phyloP scores from a whole-genome alignment of 2,888 invertebrate species.

The Linhomoeus sp. region DNA sequence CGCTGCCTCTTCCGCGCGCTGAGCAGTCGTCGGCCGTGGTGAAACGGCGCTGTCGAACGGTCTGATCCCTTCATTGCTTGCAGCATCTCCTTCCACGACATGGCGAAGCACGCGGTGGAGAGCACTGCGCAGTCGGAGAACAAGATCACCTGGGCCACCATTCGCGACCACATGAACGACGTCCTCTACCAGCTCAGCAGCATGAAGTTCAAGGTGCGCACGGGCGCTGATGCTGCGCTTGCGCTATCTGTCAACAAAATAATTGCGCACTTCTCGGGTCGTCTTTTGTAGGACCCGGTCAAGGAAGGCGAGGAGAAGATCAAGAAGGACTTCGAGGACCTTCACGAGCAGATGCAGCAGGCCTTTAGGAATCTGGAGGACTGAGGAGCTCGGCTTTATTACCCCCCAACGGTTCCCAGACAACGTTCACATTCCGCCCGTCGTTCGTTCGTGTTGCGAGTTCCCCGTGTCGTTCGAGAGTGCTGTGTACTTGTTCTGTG shows the following conservation, averaged over 20 bases:
- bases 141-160: conserved; percentile 92
- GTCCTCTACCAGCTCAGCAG: conserved; percentile 87
- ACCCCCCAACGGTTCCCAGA: too few relatives aligned
- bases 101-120: conserved; percentile 92
- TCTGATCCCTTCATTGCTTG: conserved; percentile 4
- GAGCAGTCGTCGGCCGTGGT: neutral
- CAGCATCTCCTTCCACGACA: conserved; percentile 78
- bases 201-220: conserved; percentile 87
- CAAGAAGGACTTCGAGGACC: conserved; percentile 83
- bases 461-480: too few relatives aligned
- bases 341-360: conserved; percentile 86
- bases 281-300: conserved; percentile 59
- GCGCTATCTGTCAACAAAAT: neutral
- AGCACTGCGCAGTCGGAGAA: conserved; percentile 95
- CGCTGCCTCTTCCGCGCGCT: neutral
- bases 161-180: conserved; percentile 86
- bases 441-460: too few relatives aligned
- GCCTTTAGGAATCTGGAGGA: conserved; percentile 97
- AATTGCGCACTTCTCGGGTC: neutral
- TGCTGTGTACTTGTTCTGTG: too few relatives aligned
- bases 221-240: neutral
- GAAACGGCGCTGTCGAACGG: neutral
- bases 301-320: conserved; percentile 95
- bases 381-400: too few relatives aligned
- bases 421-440: too few relatives aligned